A percentile compares a stretch with the other conserved stretches of the same genome.
Conservation (phyloP, 2,888 invertebrate species). For the Calephelis perditalis region DNA sequence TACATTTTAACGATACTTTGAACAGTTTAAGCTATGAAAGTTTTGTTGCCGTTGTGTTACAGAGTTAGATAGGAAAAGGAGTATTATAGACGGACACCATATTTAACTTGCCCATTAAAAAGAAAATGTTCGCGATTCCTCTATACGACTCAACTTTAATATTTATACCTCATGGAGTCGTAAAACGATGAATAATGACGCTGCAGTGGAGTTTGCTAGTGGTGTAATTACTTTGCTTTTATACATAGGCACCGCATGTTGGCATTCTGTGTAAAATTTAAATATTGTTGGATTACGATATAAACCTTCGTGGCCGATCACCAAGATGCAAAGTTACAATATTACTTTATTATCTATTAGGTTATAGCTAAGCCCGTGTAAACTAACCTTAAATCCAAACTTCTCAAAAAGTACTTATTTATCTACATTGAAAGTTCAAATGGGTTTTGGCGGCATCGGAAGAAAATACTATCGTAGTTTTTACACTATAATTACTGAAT, state of each 20-base stretch:
- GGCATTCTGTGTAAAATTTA: constrained; percentile 68
- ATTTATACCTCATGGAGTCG: constrained; percentile 77
- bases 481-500: too few relatives aligned
- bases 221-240: constrained; percentile 73
- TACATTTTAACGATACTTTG: constrained; percentile 3
- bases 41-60: constrained; percentile 48
- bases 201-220: constrained; percentile 72
- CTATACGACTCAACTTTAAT: constrained; percentile 75
- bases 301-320: constrained; percentile 44
- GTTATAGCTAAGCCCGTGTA: too few relatives aligned
- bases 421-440: too few relatives aligned
- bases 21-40: constrained; percentile 47
- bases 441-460: too few relatives aligned
- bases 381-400: too few relatives aligned
- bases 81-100: constrained; percentile 63
- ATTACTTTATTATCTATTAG: not conserved
- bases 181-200: constrained; percentile 78
- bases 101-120: constrained; percentile 75
- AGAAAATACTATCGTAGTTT: too few relatives aligned
- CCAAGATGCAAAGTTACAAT: constrained; percentile 19
- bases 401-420: too few relatives aligned
- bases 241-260: constrained; percentile 54
- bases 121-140: constrained; percentile 76
- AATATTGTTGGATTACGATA: constrained; percentile 62
- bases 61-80: constrained; percentile 54